Evolutionary conservation across 2,888 invertebrate species (phyloP).

Genomic region (Sminthurinus aureus): DNA sequence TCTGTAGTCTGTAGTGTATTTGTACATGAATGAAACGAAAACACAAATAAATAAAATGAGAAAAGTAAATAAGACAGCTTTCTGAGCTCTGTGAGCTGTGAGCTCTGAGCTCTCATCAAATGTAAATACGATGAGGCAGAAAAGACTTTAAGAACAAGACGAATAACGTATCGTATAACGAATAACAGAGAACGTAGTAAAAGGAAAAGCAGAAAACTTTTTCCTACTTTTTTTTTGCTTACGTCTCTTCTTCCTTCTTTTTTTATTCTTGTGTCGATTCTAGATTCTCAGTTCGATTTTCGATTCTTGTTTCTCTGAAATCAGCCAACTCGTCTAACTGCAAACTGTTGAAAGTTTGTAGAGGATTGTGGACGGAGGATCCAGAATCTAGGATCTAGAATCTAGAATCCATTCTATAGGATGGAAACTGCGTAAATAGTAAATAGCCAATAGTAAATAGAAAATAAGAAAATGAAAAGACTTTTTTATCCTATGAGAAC

Average conservation of each 20-base stretch:
- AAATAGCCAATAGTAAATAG: not conserved
- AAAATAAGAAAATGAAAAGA: not conserved
- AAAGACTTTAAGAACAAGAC: not conserved
- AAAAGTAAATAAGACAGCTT: conserved; percentile 21
- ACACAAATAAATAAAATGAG: conserved; percentile 35
- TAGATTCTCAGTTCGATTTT: not conserved
- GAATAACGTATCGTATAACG: not conserved
- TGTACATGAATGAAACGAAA: conserved; percentile 8
- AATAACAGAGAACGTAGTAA: not conserved
- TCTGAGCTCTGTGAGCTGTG: not conserved
- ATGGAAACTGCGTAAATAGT: not conserved
- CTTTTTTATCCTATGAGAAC: not conserved
- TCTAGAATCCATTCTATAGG: too few species aligned
- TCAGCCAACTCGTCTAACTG: not conserved
- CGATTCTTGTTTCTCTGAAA: not conserved
- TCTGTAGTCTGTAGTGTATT: not conserved
- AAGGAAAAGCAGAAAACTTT: not conserved
- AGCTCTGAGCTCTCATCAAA: not conserved
- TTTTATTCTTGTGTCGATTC: not conserved
- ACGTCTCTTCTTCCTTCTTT: not conserved
- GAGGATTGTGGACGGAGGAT: not conserved
- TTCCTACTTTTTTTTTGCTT: not conserved
- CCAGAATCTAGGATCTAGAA: too few species aligned
- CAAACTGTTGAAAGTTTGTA: not conserved
- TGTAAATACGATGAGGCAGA: not conserved